Base-by-base conservation (phyloP, 2,888 invertebrate species). In the Argynnis bischoffii region DNA sequence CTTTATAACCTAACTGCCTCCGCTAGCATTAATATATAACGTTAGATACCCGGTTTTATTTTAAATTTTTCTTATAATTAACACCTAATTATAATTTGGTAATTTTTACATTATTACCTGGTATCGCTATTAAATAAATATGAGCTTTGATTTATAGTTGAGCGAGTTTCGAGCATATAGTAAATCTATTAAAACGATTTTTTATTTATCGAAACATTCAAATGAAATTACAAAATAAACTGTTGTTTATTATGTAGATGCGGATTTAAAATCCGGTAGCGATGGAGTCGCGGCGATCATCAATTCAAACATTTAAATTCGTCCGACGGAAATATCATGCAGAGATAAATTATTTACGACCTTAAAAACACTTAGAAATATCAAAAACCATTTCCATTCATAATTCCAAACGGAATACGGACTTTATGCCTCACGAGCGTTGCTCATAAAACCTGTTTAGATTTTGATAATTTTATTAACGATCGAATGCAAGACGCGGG, bases 391-490 rank as follows among this genome's bases (percentile, higher is more conserved):
- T 91, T 90, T 86, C 89, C 92, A 92, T 92, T 92, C 92, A 92
- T 90, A 92, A 91, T 87, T 84, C 78, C 78, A 77, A 81, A 81
- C 85, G 85, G 84, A 83, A 82, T 70, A 74, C 83, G 83, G 82
- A 85, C 82, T 82, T 79, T 84, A 72, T 71, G 83, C 80, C 86
- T 85, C 90, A 87, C 89, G 87, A 87, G 88, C 86, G 82, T 84
- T 82, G 81, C 83, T 86, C 86, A 86, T 86, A 87, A 88, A 92
- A 92, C 92, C 91, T 84, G 92, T 92, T 92, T 91, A 85, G 90
- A 89, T 90, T 91, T 92, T 92, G 92, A 92, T 92, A 90, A 92
- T 92, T 92, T 92, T 92, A 92, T 91, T 92, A 92, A 92, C 89
- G 90, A 89, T 86, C 90, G 83, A 87, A 89, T 86, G 87, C 85